Conservation (phyloP, 2,113 vertebrate genomes). For the Abramis brama region DNA sequence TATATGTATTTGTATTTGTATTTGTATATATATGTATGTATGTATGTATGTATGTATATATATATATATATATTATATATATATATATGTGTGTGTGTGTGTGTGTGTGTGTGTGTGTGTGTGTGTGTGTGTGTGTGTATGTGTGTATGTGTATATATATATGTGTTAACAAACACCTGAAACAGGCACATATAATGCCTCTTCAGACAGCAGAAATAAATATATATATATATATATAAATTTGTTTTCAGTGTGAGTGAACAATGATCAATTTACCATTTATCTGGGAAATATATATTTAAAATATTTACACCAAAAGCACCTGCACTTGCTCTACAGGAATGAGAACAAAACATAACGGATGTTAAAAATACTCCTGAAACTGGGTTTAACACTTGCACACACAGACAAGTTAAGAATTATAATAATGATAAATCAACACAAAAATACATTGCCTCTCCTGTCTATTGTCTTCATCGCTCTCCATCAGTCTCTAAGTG, state of each 20-base stretch:
- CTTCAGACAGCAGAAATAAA: no score
- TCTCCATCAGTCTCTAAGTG: background rate
- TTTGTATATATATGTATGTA: no score
- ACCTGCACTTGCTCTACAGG: background rate
- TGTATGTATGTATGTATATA: no score
- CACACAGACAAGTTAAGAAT: background rate
- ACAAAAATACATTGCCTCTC: background rate
- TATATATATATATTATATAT: no score
- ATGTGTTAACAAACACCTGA: no score
- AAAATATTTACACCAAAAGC: background rate
- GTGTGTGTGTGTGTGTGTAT: no score
- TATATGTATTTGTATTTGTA: no score
- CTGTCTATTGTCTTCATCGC: background rate
- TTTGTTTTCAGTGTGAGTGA: background rate
- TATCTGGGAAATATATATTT: background rate
- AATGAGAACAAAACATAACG: background rate
- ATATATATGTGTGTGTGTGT: no score
- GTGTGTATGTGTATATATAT: no score
- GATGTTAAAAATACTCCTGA: constrained; percentile 1
- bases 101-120: no score
- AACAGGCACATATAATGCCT: no score
- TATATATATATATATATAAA: no score
- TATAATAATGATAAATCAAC: background rate
- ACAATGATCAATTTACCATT: background rate
- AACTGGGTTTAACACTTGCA: background rate